These are phyloP conservation scores for Neodiprion lecontei DNA, from an alignment of 1,140 invertebrate genomes.

Conservation along the genomic window DNA sequence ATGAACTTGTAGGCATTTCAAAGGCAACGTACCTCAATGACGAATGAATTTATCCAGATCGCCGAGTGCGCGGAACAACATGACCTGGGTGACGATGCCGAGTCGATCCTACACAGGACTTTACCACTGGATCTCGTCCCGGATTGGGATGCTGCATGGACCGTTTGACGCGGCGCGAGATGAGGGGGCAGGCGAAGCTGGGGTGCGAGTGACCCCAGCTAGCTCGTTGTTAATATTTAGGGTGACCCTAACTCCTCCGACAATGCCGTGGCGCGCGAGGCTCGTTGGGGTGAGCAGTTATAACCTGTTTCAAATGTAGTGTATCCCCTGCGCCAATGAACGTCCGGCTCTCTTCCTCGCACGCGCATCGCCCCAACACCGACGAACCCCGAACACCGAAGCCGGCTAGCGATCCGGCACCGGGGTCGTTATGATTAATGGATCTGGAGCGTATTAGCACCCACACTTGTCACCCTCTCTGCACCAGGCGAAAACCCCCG, in stretches of 20 bases:
- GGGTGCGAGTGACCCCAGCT: constrained; percentile 52
- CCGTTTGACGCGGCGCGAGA: background rate
- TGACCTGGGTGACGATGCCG: too few species aligned
- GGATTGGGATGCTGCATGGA: constrained; percentile 1
- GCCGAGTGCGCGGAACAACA: too few species aligned
- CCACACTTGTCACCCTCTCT: constrained; percentile 42
- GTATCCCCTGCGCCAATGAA: constrained; percentile 1
- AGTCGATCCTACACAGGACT: too few species aligned
- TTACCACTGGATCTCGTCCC: background rate
- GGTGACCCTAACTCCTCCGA: constrained; percentile 39
- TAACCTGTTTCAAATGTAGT: background rate
- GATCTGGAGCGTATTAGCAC: constrained; percentile 54
- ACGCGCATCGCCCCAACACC: constrained; percentile 41
- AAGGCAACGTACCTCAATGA: too few species aligned
- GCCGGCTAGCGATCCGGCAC: constrained; percentile 45
- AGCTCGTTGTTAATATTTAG: constrained; percentile 59
- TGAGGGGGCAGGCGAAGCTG: constrained; percentile 24
- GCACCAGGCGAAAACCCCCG: constrained; percentile 5
- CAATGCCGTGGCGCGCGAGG: background rate
- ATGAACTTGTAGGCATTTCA: too few species aligned
- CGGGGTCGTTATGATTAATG: constrained; percentile 55
- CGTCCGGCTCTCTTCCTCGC: constrained; percentile 17
- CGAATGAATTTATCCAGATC: too few species aligned
- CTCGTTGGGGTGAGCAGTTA: constrained; percentile 4
- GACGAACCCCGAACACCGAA: constrained; percentile 6